Conservation (phyloP, 2,797 vertebrate genomes). For the Acropternis orthonyx region DNA sequence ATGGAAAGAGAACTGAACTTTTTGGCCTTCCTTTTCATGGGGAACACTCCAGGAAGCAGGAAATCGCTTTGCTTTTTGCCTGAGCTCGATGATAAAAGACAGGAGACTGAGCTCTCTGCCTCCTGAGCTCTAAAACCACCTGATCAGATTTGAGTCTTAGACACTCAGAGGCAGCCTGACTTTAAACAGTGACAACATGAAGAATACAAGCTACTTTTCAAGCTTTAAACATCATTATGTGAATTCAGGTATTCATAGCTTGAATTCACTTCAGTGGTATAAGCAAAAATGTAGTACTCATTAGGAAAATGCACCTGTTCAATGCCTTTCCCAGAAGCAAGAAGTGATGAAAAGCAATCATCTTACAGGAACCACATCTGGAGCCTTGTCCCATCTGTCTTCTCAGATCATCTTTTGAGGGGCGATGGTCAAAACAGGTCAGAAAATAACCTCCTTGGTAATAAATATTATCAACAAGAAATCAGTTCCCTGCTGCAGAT, state of each 20-base stretch:
- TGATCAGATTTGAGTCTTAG: not conserved
- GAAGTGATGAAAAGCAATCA: not conserved
- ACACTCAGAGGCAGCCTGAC: not conserved
- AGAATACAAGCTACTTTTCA: not conserved
- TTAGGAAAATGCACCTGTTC: not conserved
- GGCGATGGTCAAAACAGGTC: not conserved
- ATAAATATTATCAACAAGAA: not conserved
- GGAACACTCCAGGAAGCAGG: not conserved
- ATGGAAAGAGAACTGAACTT: rapidly evolving
- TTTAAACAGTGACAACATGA: not conserved
- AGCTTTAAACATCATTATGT: not conserved
- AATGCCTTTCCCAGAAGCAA: not conserved
- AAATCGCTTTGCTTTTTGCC: not conserved
- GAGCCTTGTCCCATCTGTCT: not conserved
- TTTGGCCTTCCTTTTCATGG: not conserved
- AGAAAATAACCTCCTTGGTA: not conserved
- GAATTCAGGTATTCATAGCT: not conserved
- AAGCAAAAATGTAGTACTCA: not conserved
- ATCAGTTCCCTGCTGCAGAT: not conserved
- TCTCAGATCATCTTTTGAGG: not conserved
- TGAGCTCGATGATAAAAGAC: not conserved
- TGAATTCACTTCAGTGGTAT: not conserved
- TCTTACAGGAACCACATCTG: not conserved
- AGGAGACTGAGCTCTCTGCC: no score
- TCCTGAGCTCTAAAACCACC: not conserved